Evolutionary conservation across 1,140 invertebrate genomes (phyloP).

Genomic region (Drosophila kanapiae): DNA sequence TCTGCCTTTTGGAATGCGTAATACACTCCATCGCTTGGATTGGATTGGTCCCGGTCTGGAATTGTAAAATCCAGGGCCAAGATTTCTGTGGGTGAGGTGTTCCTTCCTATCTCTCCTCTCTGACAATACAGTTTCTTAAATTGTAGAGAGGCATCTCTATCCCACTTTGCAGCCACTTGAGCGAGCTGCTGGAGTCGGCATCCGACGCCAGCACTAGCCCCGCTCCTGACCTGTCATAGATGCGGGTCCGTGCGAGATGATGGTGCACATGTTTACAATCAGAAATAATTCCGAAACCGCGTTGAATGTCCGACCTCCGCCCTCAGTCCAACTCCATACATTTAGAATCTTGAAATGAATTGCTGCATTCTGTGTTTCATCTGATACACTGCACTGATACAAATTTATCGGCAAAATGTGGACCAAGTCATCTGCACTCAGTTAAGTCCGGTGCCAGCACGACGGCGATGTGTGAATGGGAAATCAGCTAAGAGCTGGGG

Average conservation of each 20-base stretch:
- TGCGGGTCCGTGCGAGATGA: constrained; percentile 15
- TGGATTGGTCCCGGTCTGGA: not conserved
- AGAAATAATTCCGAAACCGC: constrained; percentile 25
- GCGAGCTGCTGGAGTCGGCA: constrained; percentile 11
- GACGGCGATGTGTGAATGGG: constrained; percentile 10
- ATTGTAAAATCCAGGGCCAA: not conserved
- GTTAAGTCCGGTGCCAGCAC: constrained; percentile 2
- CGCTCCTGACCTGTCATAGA: constrained; percentile 37
- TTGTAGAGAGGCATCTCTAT: constrained; percentile 12
- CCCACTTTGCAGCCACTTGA: constrained; percentile 20
- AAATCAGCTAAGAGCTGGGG: not conserved
- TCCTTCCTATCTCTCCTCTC: not conserved
- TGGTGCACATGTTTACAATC: constrained; percentile 40
- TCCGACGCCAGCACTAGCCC: not conserved
- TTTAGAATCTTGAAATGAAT: not conserved
- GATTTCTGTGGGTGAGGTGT: not conserved
- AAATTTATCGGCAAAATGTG: not conserved
- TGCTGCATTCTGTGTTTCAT: not conserved
- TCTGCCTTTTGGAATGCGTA: constrained; percentile 14
- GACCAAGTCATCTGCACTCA: constrained; percentile 15
- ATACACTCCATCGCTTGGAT: not conserved
- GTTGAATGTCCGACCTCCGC: constrained; percentile 16
- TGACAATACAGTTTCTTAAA: constrained; percentile 15
- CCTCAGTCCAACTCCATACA: not conserved
- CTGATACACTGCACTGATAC: not conserved